These are phyloP conservation scores for Limosa lapponica DNA, from an alignment of 2,797 vertebrate genomes.

Conservation along the genomic window DNA sequence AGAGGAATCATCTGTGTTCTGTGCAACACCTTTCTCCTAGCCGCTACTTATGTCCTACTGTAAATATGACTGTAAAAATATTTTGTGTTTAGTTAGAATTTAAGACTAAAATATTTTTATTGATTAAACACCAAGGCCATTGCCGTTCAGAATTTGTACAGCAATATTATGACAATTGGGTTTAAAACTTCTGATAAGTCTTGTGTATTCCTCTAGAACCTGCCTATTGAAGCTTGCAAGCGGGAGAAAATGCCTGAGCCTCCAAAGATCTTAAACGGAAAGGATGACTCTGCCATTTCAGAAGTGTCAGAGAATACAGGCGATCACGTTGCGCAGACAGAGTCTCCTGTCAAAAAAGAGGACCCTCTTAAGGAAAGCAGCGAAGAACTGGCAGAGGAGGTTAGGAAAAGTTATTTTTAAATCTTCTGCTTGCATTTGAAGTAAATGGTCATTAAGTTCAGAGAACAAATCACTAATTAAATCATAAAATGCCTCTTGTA, in stretches of 20 bases:
- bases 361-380: slow-evolving; percentile 39
- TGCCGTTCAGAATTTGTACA: not conserved
- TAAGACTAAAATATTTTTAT: not conserved
- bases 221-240: not conserved
- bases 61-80: not conserved
- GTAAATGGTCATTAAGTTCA: not conserved
- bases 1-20: not conserved
- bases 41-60: not conserved
- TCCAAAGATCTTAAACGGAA: not conserved
- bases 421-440: not conserved
- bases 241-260: not conserved
- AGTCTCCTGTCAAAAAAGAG: not conserved
- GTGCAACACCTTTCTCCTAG: not conserved
- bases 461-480: not conserved
- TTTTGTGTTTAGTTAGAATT: not conserved
- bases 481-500: not conserved
- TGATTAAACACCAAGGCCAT: not conserved
- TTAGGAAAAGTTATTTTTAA: slow-evolving; percentile 28
- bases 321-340: not conserved
- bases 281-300: not conserved
- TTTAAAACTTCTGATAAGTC: not conserved
- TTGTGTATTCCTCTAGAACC: slow-evolving; percentile 15
- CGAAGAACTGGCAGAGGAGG: slow-evolving; percentile 75
- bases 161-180: not conserved
- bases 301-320: not conserved